Evolutionary conservation across 1,140 invertebrate species (phyloP).

Genomic region (Sycophaga agraensis): DNA sequence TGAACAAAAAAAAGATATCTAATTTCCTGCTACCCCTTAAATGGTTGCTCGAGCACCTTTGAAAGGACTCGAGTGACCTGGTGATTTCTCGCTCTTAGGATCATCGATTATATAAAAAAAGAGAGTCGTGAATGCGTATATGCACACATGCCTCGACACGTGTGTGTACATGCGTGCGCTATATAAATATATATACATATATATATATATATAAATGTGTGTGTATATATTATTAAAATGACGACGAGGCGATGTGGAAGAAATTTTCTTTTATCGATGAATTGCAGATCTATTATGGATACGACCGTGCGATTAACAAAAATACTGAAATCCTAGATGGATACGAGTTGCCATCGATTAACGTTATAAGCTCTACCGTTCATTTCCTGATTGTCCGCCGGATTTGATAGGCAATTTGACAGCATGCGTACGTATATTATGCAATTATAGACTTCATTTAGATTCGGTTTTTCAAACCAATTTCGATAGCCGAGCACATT

Average conservation of each 20-base stretch:
- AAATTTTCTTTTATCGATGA: constrained; percentile 28
- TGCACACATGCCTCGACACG: constrained; percentile 1
- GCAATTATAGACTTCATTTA: constrained; percentile 1
- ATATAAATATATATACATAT: background rate
- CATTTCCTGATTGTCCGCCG: constrained; percentile 38
- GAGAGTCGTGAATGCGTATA: constrained; percentile 1
- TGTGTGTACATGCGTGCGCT: background rate
- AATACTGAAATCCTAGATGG: constrained; percentile 38
- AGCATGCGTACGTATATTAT: constrained; percentile 8
- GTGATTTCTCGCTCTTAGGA: constrained; percentile 24
- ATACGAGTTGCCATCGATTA: constrained; percentile 46
- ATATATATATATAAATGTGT: background rate
- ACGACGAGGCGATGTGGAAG: constrained; percentile 25
- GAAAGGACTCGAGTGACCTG: constrained; percentile 16
- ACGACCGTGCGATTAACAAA: constrained; percentile 35
- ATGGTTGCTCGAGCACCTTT: constrained; percentile 16
- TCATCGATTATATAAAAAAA: constrained; percentile 22
- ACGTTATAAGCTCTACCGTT: constrained; percentile 46
- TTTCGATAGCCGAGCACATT: constrained; percentile 4
- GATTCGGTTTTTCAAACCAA: constrained; percentile 14
- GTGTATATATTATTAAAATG: constrained; percentile 40
- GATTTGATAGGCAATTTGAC: constrained; percentile 9
- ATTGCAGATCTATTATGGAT: constrained; percentile 28
- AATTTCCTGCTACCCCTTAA: constrained; percentile 22
- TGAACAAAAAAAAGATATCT: constrained; percentile 25